Evolutionary conservation across 1,140 invertebrate genomes (phyloP).

Genomic region (Drosophila nannoptera): DNA sequence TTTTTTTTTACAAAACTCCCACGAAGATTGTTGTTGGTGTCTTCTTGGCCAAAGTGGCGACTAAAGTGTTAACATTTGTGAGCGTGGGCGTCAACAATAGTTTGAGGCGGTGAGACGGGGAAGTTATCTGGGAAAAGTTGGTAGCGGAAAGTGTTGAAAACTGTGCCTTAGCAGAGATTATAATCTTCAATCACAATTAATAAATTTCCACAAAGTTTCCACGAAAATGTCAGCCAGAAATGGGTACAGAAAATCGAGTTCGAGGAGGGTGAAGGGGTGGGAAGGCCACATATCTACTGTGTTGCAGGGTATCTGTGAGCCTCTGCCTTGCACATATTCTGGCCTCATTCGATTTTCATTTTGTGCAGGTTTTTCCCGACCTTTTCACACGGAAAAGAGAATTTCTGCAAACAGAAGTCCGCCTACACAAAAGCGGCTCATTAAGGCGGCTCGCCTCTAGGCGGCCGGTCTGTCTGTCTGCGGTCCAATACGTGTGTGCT

Average conservation of each 20-base stretch:
- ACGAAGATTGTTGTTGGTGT: neutral
- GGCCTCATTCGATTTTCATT: too few species aligned
- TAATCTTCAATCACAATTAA: constrained; percentile 13
- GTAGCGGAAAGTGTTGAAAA: neutral
- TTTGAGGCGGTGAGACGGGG: neutral
- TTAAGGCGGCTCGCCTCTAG: constrained; percentile 10
- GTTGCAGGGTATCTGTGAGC: too few species aligned
- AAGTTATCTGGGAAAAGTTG: neutral
- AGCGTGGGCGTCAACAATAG: constrained; percentile 25
- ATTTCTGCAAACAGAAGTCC: neutral
- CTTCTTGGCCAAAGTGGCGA: constrained; percentile 11
- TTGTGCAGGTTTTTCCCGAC: too few species aligned
- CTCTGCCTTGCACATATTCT: too few species aligned
- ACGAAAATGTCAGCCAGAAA: constrained; percentile 22
- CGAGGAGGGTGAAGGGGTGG: too few species aligned
- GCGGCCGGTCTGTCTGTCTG: constrained; percentile 15
- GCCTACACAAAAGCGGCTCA: constrained; percentile 27
- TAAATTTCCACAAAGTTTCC: constrained; percentile 18
- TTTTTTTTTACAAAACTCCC: neutral
- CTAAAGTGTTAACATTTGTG: constrained; percentile 31
- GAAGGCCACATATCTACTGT: too few species aligned
- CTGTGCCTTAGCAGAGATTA: constrained; percentile 4
- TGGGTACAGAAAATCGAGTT: neutral
- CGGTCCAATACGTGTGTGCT: constrained; percentile 11
- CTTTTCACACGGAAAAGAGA: constrained; percentile 14